phyloP scores from a whole-genome alignment of 2,888 invertebrate genomes.

The Trachelus iudaicus region DNA sequence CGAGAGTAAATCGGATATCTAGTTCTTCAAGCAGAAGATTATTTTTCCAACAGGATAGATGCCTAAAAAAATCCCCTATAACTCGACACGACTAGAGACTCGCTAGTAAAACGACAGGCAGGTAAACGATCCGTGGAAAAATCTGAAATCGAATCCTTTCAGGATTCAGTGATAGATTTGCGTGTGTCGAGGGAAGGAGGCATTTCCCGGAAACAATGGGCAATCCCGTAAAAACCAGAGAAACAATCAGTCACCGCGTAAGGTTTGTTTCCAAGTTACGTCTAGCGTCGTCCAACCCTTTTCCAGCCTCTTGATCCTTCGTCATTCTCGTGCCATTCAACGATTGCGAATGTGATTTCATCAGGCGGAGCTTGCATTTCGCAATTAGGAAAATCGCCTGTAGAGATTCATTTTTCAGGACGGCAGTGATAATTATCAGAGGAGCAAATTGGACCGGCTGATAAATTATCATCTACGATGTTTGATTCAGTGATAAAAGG shows the following conservation, averaged over 20 bases:
- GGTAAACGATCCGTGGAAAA: neutral
- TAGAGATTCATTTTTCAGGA: neutral
- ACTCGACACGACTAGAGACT: neutral
- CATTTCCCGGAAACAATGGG: neutral
- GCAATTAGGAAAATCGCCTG: neutral
- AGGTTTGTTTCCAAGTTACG: neutral
- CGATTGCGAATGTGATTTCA: neutral
- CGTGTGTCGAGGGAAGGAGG: neutral
- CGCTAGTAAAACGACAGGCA: neutral
- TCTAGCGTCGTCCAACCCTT: neutral
- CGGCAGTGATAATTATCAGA: neutral
- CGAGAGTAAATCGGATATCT: neutral
- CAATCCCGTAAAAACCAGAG: neutral
- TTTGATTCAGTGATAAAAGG: too few species aligned
- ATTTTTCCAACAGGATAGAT: neutral
- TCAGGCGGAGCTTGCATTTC: neutral
- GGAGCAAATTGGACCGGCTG: neutral
- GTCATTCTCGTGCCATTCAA: neutral
- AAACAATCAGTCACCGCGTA: neutral
- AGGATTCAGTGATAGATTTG: neutral
- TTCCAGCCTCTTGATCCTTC: too few species aligned
- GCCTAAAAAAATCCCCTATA: neutral
- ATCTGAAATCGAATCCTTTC: neutral
- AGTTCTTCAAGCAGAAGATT: neutral
- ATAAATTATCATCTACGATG: neutral